Evolutionary conservation across 2,888 invertebrate genomes (phyloP), one percentile per base, ranked within the genome.

Genomic region (Idaea straminata): DNA sequence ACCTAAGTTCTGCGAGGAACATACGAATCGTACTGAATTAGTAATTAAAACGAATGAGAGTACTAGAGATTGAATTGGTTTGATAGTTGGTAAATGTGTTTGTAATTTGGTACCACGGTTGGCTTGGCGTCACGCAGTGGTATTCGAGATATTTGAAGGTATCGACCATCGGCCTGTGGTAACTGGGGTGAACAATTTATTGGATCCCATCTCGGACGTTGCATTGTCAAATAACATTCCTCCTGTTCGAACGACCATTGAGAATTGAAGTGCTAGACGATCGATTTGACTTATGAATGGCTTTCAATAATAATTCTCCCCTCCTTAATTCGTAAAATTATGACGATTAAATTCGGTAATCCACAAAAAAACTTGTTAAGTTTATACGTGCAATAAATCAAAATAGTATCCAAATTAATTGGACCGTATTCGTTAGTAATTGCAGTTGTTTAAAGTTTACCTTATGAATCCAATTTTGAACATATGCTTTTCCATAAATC

Each of bases 151-250:
- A 79, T 80, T 71, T 72, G 66, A 74, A 70, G 65, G 74, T 74
- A 72, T 74, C 68, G 65, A 63, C 57, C 16, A 61, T 63, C 38
- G 62, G 35, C 66, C 67, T 70, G 69, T 76, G 72, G 77, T 77
- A 79, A 78, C 79, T 76, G 82, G 25, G 25, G 80, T 83, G 82
- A 81, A 84, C 82, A 82, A 86, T 87, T 87, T 88, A 87, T 89
- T 84, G 83, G 80, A 83, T 64, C 79, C 81, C 83, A 89, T 89
- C 85, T 81, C 86, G 89, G 77, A 76, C 74, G 75, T 76, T 79
- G 85, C 80, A 84, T 85, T 84, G 85, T 87, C 83, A 84, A 80
- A 88, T 88, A 83, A 83, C 86, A 88, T 90, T 89, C 87, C 87
- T 75, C 69, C 72, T 77, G 74, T 73, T 69, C 74, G 71, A 72